Conservation (phyloP, 2,888 invertebrate species). For the Drosophila borborema region DNA sequence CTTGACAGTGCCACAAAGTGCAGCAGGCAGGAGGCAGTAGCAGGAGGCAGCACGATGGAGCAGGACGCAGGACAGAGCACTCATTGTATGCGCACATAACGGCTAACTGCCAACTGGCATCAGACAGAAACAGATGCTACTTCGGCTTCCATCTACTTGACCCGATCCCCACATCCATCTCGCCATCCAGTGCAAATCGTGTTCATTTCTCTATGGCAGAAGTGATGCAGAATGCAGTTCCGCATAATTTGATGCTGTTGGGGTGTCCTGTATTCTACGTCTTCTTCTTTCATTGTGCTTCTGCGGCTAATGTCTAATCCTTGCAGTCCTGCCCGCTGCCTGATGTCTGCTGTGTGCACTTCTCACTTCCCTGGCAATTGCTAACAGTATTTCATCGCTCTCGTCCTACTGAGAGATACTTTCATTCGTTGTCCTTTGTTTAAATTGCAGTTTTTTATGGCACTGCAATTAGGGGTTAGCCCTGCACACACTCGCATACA, state of each 20-base stretch:
- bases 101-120: constrained; percentile 29
- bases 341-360: not conserved
- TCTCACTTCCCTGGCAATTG: constrained; percentile 38
- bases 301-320: constrained; percentile 48
- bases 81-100: constrained; percentile 31
- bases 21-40: not conserved
- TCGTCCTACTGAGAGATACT: constrained; percentile 9
- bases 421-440: constrained; percentile 77
- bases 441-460: constrained; percentile 81
- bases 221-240: constrained; percentile 58
- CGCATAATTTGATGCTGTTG: constrained; percentile 65
- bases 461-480: constrained; percentile 82
- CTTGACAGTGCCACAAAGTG: constrained; percentile 21
- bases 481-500: constrained; percentile 25
- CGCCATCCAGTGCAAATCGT: constrained; percentile 1
- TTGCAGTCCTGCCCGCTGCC: constrained; percentile 3
- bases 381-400: constrained; percentile 49
- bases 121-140: constrained; percentile 42
- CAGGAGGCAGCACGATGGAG: not conserved
- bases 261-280: not conserved
- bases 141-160: constrained; percentile 26
- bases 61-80: constrained; percentile 15
- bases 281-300: constrained; percentile 21
- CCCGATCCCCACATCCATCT: constrained; percentile 11
- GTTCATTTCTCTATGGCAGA: constrained; percentile 37